Conservation (phyloP, 2,888 invertebrate genomes). For the Calameuta pallipes region DNA sequence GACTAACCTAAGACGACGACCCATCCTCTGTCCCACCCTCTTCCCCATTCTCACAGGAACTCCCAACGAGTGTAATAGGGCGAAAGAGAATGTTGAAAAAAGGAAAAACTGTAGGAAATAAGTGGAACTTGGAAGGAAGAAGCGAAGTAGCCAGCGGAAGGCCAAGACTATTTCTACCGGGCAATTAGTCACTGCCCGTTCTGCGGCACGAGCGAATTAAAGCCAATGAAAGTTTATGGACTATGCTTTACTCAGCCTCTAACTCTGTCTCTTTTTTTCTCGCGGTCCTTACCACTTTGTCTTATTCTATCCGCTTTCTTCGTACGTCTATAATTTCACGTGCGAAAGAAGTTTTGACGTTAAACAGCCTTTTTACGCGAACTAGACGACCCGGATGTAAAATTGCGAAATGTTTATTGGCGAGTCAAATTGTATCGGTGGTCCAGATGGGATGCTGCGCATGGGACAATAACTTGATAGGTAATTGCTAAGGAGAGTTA, state of each 20-base stretch:
- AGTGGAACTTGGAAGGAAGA: not conserved
- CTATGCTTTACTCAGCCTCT: conserved; percentile 9
- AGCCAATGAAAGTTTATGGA: conserved; percentile 37
- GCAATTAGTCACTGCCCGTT: conserved; percentile 38
- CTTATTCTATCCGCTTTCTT: not conserved
- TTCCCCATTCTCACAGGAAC: not conserved
- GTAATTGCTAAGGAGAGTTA: not conserved
- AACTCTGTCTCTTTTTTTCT: not conserved
- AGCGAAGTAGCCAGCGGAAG: not conserved
- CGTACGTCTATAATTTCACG: not conserved
- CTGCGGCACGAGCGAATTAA: conserved; percentile 38
- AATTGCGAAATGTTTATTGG: not conserved
- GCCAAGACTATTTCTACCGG: conserved; percentile 20
- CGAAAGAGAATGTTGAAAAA: not conserved
- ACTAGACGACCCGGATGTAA: not conserved
- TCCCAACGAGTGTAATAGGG: conserved; percentile 9
- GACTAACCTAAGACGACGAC: conserved; percentile 1
- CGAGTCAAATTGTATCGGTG: not conserved
- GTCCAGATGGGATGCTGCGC: not conserved
- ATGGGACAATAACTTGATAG: not conserved
- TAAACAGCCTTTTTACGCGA: not conserved
- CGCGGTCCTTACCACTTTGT: not conserved
- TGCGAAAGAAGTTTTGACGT: not conserved
- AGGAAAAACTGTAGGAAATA: not conserved
- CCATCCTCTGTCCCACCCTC: not conserved